These are phyloP conservation scores for Desmophyllum pertusum DNA, from an alignment of 92 coral and sea anemone genomes.

Conservation along the genomic window DNA sequence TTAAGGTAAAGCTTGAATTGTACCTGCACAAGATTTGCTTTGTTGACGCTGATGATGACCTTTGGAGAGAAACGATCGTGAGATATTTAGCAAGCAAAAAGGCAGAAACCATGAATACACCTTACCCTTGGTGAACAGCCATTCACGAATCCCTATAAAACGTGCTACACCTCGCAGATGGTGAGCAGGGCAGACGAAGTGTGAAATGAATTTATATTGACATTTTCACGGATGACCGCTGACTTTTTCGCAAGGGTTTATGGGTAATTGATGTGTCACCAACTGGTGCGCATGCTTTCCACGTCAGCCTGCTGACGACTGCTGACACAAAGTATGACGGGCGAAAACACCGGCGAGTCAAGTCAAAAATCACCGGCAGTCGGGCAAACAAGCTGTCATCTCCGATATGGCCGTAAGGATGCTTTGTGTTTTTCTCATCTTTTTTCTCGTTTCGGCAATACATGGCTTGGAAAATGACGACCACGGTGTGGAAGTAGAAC, in stretches of 20 bases:
- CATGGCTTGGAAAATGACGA: constrained; percentile 8
- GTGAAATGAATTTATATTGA: constrained; percentile 2
- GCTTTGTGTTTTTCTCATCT: not conserved
- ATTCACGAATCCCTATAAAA: not conserved
- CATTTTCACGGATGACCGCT: constrained; percentile 32
- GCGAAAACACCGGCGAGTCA: constrained; percentile 25
- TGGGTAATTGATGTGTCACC: not conserved
- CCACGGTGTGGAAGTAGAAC: constrained; percentile 12
- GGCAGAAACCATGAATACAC: not conserved
- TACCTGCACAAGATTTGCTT: constrained; percentile 50
- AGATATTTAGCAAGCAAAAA: not conserved
- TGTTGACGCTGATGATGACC: constrained; percentile 15
- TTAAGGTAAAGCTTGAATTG: not conserved
- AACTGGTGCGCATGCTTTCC: constrained; percentile 76
- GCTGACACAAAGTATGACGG: constrained; percentile 47
- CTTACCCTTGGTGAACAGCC: constrained; percentile 43
- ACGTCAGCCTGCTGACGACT: constrained; percentile 85
- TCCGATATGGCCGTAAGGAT: not conserved
- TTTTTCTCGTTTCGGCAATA: not conserved
- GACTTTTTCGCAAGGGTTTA: constrained; percentile 1
- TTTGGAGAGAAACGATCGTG: not conserved
- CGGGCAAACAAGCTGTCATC: not conserved
- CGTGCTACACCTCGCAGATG: not conserved
- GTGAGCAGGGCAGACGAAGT: too few species aligned
- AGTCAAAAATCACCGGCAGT: not conserved